phyloP scores from a whole-genome alignment of 2,888 invertebrate species.

The Oscheius sp. region DNA sequence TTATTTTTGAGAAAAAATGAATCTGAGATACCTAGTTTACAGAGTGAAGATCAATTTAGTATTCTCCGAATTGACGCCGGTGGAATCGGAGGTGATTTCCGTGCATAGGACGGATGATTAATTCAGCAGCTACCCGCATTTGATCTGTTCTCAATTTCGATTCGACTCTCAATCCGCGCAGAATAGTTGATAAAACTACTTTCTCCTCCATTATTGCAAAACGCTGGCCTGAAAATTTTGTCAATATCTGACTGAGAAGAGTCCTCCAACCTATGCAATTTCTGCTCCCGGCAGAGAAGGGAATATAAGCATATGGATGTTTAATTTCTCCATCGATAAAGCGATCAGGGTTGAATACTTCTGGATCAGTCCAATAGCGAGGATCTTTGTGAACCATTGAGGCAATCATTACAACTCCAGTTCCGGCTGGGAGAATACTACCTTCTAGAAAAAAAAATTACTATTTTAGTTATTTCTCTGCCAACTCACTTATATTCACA shows the following conservation, averaged over 20 bases:
- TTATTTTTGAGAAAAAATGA: no score
- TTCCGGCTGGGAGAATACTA: conserved; percentile 69
- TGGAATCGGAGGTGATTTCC: conserved; percentile 59
- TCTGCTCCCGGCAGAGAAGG: conserved; percentile 73
- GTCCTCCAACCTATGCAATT: conserved; percentile 73
- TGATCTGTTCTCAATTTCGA: conserved; percentile 64
- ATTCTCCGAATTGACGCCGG: conserved; percentile 45
- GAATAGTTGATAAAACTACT: conserved; percentile 61
- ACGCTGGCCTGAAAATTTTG: conserved; percentile 59
- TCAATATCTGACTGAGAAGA: neutral
- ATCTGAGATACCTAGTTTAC: conserved; percentile 4
- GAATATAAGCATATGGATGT: conserved; percentile 73
- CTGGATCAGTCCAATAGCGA: conserved; percentile 53
- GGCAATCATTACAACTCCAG: conserved; percentile 68
- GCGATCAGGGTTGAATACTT: conserved; percentile 72
- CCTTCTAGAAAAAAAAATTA: conserved; percentile 61
- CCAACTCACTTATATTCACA: conserved; percentile 53
- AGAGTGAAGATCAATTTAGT: conserved; percentile 24
- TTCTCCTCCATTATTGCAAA: conserved; percentile 70
- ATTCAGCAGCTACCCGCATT: conserved; percentile 67
- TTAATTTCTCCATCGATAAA: conserved; percentile 71
- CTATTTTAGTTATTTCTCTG: neutral
- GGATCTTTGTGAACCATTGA: conserved; percentile 71
- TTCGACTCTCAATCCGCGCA: conserved; percentile 61
- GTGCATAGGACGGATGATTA: conserved; percentile 69